Percentiles rank a stretch among this genome's conserved stretches.
Conservation (phyloP, 37 sponge, comb jelly and placozoan genomes). For the Corticium candelabrum region DNA sequence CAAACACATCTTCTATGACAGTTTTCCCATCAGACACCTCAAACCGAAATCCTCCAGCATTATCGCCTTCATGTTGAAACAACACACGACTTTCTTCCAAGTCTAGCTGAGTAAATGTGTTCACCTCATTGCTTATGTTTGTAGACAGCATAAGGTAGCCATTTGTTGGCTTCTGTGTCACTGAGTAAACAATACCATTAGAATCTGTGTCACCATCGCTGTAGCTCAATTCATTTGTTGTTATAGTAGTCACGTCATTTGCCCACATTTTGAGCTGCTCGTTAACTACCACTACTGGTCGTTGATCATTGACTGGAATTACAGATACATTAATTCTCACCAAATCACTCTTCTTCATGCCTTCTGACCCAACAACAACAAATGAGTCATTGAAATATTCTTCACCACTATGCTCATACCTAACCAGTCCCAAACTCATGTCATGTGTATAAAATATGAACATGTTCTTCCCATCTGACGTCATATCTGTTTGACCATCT, state of each 20-base stretch:
- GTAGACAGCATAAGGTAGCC: background rate
- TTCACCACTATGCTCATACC: background rate
- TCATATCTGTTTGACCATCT: background rate
- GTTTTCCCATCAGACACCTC: background rate
- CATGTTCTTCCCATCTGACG: background rate
- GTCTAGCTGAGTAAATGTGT: background rate
- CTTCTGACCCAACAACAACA: background rate
- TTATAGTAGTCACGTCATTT: background rate
- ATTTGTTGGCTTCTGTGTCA: background rate
- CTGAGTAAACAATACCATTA: background rate
- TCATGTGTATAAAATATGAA: background rate
- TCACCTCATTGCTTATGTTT: background rate
- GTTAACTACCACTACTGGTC: background rate
- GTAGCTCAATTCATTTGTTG: background rate
- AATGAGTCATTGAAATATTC: background rate
- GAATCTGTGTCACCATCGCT: background rate
- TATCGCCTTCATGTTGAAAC: background rate
- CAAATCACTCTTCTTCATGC: background rate
- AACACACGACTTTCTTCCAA: background rate
- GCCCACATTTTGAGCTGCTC: background rate
- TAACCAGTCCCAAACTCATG: background rate
- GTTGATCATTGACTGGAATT: background rate
- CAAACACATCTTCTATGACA: background rate
- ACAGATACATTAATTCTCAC: background rate
- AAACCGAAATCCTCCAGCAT: background rate